These are phyloP conservation scores for Megaceryle torquata DNA, from an alignment of 2,113 vertebrate genomes.

Conservation along the genomic window DNA sequence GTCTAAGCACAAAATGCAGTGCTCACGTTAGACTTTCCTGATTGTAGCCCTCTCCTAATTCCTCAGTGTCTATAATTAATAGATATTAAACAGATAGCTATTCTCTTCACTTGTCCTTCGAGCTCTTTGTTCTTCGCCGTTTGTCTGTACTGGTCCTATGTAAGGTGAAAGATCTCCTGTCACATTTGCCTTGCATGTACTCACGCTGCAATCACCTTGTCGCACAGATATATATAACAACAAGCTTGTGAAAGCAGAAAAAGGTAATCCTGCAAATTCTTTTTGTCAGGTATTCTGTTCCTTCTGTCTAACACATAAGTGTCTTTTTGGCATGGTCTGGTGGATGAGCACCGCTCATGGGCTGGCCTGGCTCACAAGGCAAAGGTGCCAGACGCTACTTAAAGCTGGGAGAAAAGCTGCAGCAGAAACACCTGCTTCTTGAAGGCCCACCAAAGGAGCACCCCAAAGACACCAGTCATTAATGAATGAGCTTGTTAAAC, in stretches of 20 bases:
- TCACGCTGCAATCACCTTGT: background rate
- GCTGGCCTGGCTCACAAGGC: background rate
- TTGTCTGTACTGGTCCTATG: background rate
- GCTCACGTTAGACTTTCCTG: background rate
- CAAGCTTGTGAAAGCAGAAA: background rate
- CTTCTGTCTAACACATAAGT: background rate
- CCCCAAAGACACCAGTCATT: background rate
- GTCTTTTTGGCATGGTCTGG: background rate
- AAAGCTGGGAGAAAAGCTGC: background rate
- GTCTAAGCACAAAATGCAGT: background rate
- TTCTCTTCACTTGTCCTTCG: background rate
- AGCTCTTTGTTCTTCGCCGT: background rate
- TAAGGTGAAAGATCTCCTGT: background rate
- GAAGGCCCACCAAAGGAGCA: background rate
- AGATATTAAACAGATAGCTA: background rate
- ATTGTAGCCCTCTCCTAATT: background rate
- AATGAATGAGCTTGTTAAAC: slow-evolving; percentile 36
- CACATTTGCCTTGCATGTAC: rapidly evolving
- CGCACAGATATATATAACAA: background rate
- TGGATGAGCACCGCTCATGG: background rate
- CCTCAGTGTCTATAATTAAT: background rate
- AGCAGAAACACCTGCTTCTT: slow-evolving; percentile 33
- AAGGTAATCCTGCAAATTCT: background rate
- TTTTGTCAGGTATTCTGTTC: background rate
- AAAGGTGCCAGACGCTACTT: background rate